Base-by-base conservation (phyloP, 1,140 invertebrate species). In the Hylyphantes graminicola region DNA sequence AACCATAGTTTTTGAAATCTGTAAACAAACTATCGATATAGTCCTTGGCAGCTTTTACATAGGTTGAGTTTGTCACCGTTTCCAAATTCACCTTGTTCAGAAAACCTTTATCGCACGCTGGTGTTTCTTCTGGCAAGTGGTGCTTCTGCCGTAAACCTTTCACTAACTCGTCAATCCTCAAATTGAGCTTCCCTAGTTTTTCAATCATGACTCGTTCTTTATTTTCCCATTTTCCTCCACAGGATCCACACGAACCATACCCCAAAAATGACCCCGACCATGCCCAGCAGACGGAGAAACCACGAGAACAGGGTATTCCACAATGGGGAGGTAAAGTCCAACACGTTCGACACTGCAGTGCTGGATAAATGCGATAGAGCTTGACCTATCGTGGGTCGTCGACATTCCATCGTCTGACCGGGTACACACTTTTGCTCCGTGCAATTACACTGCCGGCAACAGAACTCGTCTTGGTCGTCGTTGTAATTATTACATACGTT, bases 1-100 rank as follows among this genome's bases (percentile, higher is more conserved):
- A 80, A 12, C 77, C 77, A 0, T 17, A 59, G 10, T 57, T 35
- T 70, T 80, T 55, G 12, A 55, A 68, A 7, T 80, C 61, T 50
- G 10, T n/a, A 12, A 80, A 17, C 12, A 80, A 50, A 2, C 11
- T 1, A 0, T 48, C 19, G 9, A 59, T 80, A 17, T 68, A 70
- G 6, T 50, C 65, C 6, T 11, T 68, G 0, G 77, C 53, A 0
- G 35, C 19, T 50, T 57, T 8, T 6, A 7, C 2, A 5, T 68
- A 15, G 12, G 3, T 7, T 2, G 8, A 7, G 4, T 57, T 21
- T 57, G n/a, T 0, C 2, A 68, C 15, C 2, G 59, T 11, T 12
- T 21, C 17, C 11, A 70, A 8, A 8, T 19, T 50, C 0, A 68
- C 17, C 2, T 12, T 6, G 9, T n/a, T n/a, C 21, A 17, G 2